phyloP scores from a whole-genome alignment of 2,888 invertebrate genomes.

The Amiota minor region DNA sequence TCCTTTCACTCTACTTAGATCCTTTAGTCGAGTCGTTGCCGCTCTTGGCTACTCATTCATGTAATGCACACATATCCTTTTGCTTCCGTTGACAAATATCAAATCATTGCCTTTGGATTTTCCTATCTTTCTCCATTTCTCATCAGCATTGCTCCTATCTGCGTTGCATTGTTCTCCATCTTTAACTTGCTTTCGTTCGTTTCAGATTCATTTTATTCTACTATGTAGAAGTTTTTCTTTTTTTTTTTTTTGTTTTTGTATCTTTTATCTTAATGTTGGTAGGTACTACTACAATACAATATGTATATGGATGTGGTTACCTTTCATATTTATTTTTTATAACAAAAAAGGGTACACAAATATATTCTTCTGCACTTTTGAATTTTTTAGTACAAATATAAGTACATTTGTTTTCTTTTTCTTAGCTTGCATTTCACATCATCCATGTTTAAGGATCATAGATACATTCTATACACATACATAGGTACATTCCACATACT shows the following conservation, averaged over 20 bases:
- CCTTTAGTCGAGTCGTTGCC: too few relatives aligned
- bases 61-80: slow-evolving; percentile 16
- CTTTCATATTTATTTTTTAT: slow-evolving; percentile 16
- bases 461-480: not conserved
- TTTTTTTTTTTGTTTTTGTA: not conserved
- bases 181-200: slow-evolving; percentile 8
- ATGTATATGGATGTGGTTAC: slow-evolving; percentile 11
- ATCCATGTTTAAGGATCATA: not conserved
- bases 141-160: not conserved
- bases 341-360: not conserved
- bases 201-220: not conserved
- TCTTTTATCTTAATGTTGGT: slow-evolving; percentile 18
- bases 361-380: slow-evolving; percentile 26
- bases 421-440: slow-evolving; percentile 3
- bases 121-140: too few relatives aligned
- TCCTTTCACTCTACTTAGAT: too few relatives aligned
- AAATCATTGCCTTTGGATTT: slow-evolving; percentile 22
- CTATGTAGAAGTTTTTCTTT: not conserved
- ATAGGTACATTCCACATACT: too few relatives aligned
- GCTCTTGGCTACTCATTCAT: not conserved
- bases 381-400: slow-evolving; percentile 19
- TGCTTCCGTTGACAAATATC: slow-evolving; percentile 29
- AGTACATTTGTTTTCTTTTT: slow-evolving; percentile 9
- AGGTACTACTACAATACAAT: not conserved
- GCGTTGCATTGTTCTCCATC: slow-evolving; percentile 24